Evolutionary conservation across 2,113 vertebrate species (phyloP).

Genomic region (Heptranchias perlo): DNA sequence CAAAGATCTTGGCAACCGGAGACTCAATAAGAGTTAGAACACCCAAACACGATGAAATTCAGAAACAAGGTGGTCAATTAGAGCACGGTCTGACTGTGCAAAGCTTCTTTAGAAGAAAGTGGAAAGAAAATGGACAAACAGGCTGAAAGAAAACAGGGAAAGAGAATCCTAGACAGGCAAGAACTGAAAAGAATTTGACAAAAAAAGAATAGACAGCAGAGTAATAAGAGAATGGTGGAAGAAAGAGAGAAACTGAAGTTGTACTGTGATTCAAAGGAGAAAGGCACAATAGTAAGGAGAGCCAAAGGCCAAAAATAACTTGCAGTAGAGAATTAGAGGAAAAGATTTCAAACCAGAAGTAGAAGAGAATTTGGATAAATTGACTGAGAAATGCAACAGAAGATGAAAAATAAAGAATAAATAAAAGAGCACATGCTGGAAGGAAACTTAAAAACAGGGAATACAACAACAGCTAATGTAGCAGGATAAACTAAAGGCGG

Average conservation of each 20-base stretch:
- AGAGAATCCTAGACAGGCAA: neutral
- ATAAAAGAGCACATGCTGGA: neutral
- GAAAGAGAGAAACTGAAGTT: neutral
- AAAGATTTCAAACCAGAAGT: neutral
- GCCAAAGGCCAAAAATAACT: neutral
- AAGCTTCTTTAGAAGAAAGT: neutral
- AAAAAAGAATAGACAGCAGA: neutral
- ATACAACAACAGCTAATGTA: neutral
- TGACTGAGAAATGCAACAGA: neutral
- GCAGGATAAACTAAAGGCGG: neutral
- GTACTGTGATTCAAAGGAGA: neutral
- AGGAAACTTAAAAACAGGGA: neutral
- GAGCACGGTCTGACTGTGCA: neutral
- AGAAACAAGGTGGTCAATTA: neutral
- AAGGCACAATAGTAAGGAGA: neutral
- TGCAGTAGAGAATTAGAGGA: neutral
- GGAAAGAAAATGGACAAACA: neutral
- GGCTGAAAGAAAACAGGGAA: neutral
- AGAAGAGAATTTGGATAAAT: neutral
- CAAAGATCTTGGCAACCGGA: neutral
- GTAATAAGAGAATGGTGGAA: neutral
- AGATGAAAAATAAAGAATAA: neutral
- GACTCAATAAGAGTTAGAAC: neutral
- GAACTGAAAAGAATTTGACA: neutral
- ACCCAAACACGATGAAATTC: neutral